Evolutionary conservation across 2,797 vertebrate genomes (phyloP), one percentile per base, ranked within the genome.

Genomic region (Tenualosa ilisha): DNA sequence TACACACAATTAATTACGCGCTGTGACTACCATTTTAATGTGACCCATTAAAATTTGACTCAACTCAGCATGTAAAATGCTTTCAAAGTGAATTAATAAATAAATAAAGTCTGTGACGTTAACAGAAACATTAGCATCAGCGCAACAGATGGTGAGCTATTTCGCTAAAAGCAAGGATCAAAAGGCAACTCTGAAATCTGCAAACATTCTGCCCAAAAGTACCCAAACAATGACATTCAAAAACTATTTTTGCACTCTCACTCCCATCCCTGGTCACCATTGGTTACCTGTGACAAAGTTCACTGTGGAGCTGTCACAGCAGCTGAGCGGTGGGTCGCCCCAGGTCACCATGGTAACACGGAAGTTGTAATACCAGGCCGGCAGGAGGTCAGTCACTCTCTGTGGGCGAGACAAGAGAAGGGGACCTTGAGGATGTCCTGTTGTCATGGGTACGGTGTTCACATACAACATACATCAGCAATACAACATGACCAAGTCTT

Each of bases 301-400:
- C 75, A 97, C 94, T 0, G 97, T 97, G 65, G 98, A 97, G 79
- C 95, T 93, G 87, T 98, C 97, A 81, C 98, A 99, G 90, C 98
- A 99, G 93, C 95, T 97, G 86, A 96, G 87, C 5, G 97, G 95
- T 0, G 97, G 97, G 2, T 99, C 97, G 11, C 97, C 97, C 98
- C 98, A 99, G 0, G 97, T 98, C 85, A 98, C 97, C 98, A 99
- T 99, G 90, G 97, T 97, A 87, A 99, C 98, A 0, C 98, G 93
- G 65, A 99, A 99, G 90, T 97, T 98, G 88, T 99, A 99, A 87
- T 97, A 98, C 97, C 98, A 99, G 0, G 98, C 98, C 0, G 98
- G 97, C 86, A 98, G 92, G 84, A 99, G 94, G 90, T 97, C 96
- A 1, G 95, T 96, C 86, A 99, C 96, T 90, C 96, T 96, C 98